phyloP scores from a whole-genome alignment of 2,797 vertebrate species.

The Neopelma chrysocephalum region DNA sequence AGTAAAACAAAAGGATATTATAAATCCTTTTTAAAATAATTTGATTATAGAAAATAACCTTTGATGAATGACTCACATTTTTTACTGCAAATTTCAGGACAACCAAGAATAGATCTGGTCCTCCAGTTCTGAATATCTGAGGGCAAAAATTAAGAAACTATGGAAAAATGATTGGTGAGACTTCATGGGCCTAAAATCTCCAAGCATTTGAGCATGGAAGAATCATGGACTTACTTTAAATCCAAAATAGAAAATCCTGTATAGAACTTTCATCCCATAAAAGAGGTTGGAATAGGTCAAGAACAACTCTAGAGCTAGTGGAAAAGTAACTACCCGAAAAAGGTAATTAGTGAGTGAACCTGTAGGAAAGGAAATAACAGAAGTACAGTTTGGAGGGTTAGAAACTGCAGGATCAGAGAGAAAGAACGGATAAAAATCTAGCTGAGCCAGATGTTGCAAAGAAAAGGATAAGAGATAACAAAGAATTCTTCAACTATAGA shows the following conservation, averaged over 20 bases:
- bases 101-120: background rate
- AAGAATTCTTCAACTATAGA: background rate
- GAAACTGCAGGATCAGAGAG: background rate
- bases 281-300: background rate
- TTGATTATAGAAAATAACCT: background rate
- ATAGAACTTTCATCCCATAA: background rate
- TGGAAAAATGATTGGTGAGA: background rate
- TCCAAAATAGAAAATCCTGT: background rate
- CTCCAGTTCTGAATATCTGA: background rate
- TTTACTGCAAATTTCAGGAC: background rate
- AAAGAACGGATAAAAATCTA: background rate
- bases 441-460: background rate
- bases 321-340: background rate
- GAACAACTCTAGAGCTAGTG: background rate
- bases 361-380: background rate
- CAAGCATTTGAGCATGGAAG: background rate
- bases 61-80: background rate
- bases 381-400: background rate
- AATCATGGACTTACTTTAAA: background rate
- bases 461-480: background rate
- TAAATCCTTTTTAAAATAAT: background rate
- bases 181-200: background rate
- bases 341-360: background rate
- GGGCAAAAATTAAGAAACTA: background rate
- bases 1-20: background rate